phyloP scores from a whole-genome alignment of 2,888 invertebrate species.

The Macropis europaea region DNA sequence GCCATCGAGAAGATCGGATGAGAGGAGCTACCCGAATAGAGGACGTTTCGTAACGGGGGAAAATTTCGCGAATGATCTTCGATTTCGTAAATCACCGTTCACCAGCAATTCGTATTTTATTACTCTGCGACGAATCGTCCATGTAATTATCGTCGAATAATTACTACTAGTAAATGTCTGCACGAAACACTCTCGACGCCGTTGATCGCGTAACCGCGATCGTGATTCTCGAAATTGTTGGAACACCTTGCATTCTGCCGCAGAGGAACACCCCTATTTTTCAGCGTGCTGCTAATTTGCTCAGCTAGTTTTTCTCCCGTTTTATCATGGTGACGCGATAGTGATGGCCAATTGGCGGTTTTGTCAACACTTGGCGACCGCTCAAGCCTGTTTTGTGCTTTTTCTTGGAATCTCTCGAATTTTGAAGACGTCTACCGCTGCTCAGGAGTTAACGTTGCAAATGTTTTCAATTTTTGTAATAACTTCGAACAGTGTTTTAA shows the following conservation, averaged over 20 bases:
- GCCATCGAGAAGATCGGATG: slow-evolving; percentile 2
- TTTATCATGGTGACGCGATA: not conserved
- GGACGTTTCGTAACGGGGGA: slow-evolving; percentile 41
- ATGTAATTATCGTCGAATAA: not conserved
- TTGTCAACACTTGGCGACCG: slow-evolving; percentile 21
- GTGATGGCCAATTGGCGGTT: slow-evolving; percentile 49
- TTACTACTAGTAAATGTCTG: not conserved
- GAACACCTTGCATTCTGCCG: slow-evolving; percentile 1
- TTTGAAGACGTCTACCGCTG: too few relatives aligned
- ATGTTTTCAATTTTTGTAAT: too few relatives aligned
- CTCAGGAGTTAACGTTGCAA: too few relatives aligned
- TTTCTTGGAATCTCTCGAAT: not conserved
- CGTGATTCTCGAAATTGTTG: slow-evolving; percentile 29
- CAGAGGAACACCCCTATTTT: not conserved
- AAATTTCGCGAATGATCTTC: not conserved
- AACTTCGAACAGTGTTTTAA: too few relatives aligned
- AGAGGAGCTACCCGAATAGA: slow-evolving; percentile 22
- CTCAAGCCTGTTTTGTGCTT: slow-evolving; percentile 15
- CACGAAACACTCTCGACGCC: not conserved
- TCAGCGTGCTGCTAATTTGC: not conserved
- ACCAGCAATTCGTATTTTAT: too few relatives aligned
- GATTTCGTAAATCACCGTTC: not conserved
- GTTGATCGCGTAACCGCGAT: slow-evolving; percentile 1
- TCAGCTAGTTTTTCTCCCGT: slow-evolving; percentile 11
- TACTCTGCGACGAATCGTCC: not conserved